Conservation (phyloP, 2,888 invertebrate genomes). For the Acholoe squamosa region DNA sequence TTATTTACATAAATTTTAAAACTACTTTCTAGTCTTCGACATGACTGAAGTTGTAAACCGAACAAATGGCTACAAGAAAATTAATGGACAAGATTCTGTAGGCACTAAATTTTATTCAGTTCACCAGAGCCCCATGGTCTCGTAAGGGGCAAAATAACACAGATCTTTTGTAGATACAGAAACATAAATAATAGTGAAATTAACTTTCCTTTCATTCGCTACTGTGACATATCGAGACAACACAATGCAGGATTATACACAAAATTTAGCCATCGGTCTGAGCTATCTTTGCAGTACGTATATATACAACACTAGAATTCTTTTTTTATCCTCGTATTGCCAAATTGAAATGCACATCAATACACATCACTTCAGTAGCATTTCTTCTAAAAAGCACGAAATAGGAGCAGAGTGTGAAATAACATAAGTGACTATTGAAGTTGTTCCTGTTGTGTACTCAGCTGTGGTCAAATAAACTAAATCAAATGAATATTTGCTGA, state of each 20-base stretch:
- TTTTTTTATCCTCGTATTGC: no score
- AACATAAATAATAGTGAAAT: constrained; percentile 22
- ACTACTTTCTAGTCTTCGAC: no score
- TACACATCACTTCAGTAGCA: no score
- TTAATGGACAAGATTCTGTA: neutral
- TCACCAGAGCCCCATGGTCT: constrained; percentile 36
- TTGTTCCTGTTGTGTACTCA: no score
- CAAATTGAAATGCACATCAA: no score
- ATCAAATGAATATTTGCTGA: no score
- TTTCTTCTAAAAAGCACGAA: no score
- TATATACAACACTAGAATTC: neutral
- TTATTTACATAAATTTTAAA: no score
- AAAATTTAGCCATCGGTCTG: neutral
- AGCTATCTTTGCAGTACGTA: neutral
- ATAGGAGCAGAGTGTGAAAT: no score
- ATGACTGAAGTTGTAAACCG: no score
- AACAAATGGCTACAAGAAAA: neutral
- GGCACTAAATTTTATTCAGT: constrained; percentile 44
- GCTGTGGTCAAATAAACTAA: no score
- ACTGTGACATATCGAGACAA: constrained; percentile 23
- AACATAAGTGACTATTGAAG: no score
- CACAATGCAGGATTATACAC: neutral
- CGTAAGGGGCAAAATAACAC: constrained; percentile 47
- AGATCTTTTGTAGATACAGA: constrained; percentile 39
- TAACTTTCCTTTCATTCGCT: constrained; percentile 25